A percentile compares a stretch with the other conserved stretches of the same genome.
Conservation (phyloP, 1,140 invertebrate species). For the Forficula auricularia region DNA sequence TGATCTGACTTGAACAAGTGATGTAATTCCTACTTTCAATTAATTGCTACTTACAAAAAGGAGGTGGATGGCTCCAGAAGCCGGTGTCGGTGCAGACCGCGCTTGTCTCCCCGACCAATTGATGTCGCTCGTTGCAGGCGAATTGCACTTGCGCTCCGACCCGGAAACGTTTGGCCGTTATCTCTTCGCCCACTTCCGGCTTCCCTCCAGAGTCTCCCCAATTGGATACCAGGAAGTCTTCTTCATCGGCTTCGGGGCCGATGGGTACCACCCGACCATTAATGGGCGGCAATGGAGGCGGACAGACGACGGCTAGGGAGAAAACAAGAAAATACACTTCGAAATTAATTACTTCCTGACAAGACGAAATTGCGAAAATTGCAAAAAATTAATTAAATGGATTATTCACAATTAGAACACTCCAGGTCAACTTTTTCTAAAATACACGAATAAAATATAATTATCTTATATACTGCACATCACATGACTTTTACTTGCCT, state of each 20-base stretch:
- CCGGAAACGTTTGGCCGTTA: conserved; percentile 30
- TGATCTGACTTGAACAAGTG: no score
- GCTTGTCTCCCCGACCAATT: conserved; percentile 56
- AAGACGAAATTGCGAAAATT: no score
- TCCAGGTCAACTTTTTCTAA: no score
- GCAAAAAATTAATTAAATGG: no score
- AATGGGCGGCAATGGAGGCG: conserved; percentile 47
- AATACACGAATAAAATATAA: no score
- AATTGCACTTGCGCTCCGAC: conserved; percentile 65
- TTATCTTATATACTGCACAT: no score
- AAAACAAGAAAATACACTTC: conserved; percentile 15
- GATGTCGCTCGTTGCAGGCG: conserved; percentile 48
- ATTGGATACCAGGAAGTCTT: conserved; percentile 25
- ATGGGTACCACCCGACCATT: conserved; percentile 45
- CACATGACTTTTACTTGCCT: no score
- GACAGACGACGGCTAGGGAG: conserved; percentile 57
- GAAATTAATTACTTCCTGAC: no score
- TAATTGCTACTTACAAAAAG: conserved; percentile 45
- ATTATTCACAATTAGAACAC: no score
- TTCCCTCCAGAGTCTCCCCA: conserved; percentile 25
- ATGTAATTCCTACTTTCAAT: no score
- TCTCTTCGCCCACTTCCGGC: conserved; percentile 13
- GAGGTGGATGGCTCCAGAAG: conserved; percentile 69
- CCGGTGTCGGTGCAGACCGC: conserved; percentile 72
- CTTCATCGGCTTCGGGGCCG: conserved; percentile 22